Evolutionary conservation across 2,888 invertebrate species (phyloP).

Genomic region (Rhogogaster chlorosoma): DNA sequence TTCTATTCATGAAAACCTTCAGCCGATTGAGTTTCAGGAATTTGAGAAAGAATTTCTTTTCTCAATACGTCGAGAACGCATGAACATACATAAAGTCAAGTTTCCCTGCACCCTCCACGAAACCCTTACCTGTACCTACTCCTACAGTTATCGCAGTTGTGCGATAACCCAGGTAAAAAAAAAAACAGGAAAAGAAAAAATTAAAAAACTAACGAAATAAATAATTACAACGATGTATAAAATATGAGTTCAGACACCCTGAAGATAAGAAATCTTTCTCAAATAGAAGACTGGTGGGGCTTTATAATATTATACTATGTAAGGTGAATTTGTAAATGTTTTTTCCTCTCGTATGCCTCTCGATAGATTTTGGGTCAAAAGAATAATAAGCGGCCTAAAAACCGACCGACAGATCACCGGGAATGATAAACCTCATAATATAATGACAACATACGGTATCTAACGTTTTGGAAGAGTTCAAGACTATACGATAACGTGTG

Average conservation of each 20-base stretch:
- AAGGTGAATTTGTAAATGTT: not conserved
- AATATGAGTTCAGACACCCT: not conserved
- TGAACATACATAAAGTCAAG: not conserved
- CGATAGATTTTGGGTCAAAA: not conserved
- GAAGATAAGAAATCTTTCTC: not conserved
- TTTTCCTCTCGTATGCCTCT: not conserved
- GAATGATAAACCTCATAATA: slow-evolving; percentile 42
- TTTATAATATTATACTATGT: not conserved
- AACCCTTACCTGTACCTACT: not conserved
- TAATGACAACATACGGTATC: slow-evolving; percentile 46
- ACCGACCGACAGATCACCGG: slow-evolving; percentile 19
- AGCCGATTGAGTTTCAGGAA: not conserved
- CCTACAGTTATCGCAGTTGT: not conserved
- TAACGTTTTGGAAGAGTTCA: slow-evolving; percentile 44
- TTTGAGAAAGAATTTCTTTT: not conserved
- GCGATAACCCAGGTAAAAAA: not conserved
- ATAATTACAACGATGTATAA: slow-evolving; percentile 5
- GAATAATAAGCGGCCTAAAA: not conserved
- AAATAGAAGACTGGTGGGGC: not conserved
- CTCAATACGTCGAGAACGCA: not conserved
- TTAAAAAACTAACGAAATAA: not conserved
- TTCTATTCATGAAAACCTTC: not conserved
- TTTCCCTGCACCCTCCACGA: not conserved
- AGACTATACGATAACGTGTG: slow-evolving; percentile 42
- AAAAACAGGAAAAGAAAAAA: not conserved